Base-by-base conservation (phyloP, 64 coral and sea anemone genomes). In the Trachythela sp. region DNA sequence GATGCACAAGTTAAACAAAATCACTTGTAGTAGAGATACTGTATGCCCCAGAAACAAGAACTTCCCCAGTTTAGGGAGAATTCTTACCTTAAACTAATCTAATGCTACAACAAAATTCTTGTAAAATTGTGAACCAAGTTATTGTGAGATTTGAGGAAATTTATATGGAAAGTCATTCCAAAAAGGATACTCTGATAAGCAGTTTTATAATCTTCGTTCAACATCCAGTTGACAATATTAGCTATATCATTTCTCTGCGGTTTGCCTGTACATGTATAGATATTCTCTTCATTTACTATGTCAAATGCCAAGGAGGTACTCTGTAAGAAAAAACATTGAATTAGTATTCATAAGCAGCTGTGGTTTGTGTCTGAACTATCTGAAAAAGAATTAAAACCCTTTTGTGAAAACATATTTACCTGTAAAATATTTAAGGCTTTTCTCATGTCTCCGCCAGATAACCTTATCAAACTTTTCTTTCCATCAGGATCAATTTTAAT, bases 381-480 rank as follows among this genome's bases (percentile, higher is more conserved):
- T n/a, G n/a, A n/a, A n/a, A n/a, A n/a, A n/a, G n/a, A n/a, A n/a
- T n/a, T n/a, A n/a, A n/a, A n/a, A n/a, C n/a, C n/a, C n/a, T n/a
- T n/a, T n/a, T n/a, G n/a, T n/a, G n/a, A 32, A 41, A 58, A 91
- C 9, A 38, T 41, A 35, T 35, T 64, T 83, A 99, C 96, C 93
- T 99, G 96, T 34, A 99, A 84, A 75, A 99, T 99, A 68, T 99
- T 99, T 9, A 99, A 54, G 70, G 91, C 93, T 84, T 91, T 99
- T 89, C 96, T 91, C 96, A 99, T 99, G 64, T 99, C 96, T 60
- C 96, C 96, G 72, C 88, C 92, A 86, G 96, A 91, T 48, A 99
- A 56, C 54, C 96, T 88, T 15, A 94, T 83, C 13, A 99, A 54
- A 40, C 96, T 99, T 70, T 94, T 94, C 20, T 87, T 70, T 22